Evolutionary conservation across 2,113 vertebrate species (phyloP), one percentile per base, ranked within the genome.

Genomic region (Ceratotherium simum): DNA sequence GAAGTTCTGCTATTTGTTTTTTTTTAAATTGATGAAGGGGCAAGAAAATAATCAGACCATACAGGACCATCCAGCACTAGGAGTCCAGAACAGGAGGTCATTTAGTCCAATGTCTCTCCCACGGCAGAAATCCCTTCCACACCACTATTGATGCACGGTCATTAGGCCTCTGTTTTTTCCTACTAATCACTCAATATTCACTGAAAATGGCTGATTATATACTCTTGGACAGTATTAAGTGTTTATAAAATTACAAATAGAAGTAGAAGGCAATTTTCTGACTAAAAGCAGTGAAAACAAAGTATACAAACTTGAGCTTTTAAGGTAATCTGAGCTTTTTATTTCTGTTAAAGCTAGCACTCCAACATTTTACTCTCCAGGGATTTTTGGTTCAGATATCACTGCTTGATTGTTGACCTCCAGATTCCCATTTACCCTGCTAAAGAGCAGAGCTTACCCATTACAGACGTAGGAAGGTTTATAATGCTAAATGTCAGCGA

Each of bases 201-300:
- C 33, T 83, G 94, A 91, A 90, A 62, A 76, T 13, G 84, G 14
- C 20, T 64, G 73, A 70, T 39, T 92, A 79, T 23, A 87, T 23
- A 87, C 29, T 90, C 75, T 75, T n/a, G 27, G 51, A 76, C 1
- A 95, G 54, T 6, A 92, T 62, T 64, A 94, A 29, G 3, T 92
- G 17, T 90, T 89, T 82, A 62, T 87, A 92, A 96, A 91, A 89
- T 73, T 78, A 91, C 65, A 65, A 89, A 82, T 6, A 16, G 2
- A 83, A 96, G 64, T 39, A 97, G 25, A 95, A 48, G 75, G 42
- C 58, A 90, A 89, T 2, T 67, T 95, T 64, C 64, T 95, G 56
- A 92, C 31, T 85, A 72, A 94, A 97, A 92, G 6, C 33, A 95
- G 25, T 96, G 12, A 97, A 90, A 73, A 64, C 58, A 94, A 96